These are phyloP conservation scores for Okapia johnstoni DNA, from an alignment of 2,113 vertebrate species.

Conservation along the genomic window DNA sequence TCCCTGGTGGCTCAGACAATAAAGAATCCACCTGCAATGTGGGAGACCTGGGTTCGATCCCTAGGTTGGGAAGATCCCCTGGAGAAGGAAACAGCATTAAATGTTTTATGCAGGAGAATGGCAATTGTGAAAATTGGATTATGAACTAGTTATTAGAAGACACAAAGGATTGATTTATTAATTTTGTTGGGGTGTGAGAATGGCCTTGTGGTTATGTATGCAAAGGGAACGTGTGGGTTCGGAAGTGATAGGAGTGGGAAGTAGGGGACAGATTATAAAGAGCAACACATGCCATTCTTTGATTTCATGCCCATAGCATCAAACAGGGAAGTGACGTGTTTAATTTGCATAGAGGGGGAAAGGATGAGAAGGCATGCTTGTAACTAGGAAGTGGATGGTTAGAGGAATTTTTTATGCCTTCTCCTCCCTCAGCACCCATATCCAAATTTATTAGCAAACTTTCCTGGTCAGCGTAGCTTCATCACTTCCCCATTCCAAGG, in stretches of 20 bases:
- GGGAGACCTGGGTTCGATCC: background rate
- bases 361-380: background rate
- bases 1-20: background rate
- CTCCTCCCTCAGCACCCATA: background rate
- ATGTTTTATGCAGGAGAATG: background rate
- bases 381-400: background rate
- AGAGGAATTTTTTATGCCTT: constrained; percentile 22
- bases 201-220: background rate
- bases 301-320: background rate
- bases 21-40: background rate
- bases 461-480: background rate
- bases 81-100: background rate
- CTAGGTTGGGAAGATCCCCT: background rate
- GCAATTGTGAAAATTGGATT: background rate
- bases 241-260: background rate
- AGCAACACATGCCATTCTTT: background rate
- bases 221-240: background rate
- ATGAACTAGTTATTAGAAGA: background rate
- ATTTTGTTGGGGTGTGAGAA: background rate
- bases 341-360: background rate
- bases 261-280: background rate
- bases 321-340: background rate
- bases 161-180: background rate
- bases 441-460: background rate
- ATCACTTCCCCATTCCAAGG: background rate